Evolutionary conservation across 1,140 invertebrate genomes (phyloP).

Genomic region (Papilio glaucus): DNA sequence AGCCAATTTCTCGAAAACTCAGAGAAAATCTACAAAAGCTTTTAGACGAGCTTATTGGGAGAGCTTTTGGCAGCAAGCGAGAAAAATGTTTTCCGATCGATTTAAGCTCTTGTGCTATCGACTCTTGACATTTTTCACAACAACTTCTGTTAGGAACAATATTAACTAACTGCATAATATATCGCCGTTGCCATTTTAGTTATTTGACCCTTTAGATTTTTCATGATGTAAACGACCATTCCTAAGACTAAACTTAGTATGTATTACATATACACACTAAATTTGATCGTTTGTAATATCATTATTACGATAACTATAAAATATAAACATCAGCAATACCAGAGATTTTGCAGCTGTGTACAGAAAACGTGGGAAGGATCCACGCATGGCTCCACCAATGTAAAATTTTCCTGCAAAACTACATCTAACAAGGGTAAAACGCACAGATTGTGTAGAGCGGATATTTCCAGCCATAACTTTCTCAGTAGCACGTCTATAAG

Average conservation of each 20-base stretch:
- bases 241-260: too few species aligned
- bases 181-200: not conserved
- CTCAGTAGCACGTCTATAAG: conserved; percentile 13
- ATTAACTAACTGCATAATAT: not conserved
- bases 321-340: too few species aligned
- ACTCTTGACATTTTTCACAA: conserved; percentile 11
- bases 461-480: not conserved
- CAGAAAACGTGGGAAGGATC: too few species aligned
- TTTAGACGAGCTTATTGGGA: too few species aligned
- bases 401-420: not conserved
- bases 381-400: not conserved
- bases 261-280: too few species aligned
- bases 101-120: not conserved
- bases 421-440: not conserved
- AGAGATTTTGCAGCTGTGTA: too few species aligned
- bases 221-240: too few species aligned
- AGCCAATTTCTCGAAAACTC: conserved; percentile 18
- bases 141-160: not conserved
- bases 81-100: conserved; percentile 14
- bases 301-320: too few species aligned
- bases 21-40: not conserved
- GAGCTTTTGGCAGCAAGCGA: too few species aligned
- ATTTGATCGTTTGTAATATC: too few species aligned
- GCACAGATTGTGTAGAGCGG: not conserved
- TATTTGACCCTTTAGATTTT: too few species aligned